Evolutionary conservation across 2,113 vertebrate genomes (phyloP).

Genomic region (Callionymus lyra): DNA sequence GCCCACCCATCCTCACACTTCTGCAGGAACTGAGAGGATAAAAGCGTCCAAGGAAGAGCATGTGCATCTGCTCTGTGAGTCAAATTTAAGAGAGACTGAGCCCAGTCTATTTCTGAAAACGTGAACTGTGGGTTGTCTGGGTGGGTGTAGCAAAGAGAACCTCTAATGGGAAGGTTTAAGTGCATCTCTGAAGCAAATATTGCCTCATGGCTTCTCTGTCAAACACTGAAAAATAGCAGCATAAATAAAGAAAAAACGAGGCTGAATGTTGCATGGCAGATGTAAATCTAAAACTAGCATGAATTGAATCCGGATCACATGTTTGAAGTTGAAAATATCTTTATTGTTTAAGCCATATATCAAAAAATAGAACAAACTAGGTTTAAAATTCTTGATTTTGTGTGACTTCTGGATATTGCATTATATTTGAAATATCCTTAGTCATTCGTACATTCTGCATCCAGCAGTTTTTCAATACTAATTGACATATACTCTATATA

Average conservation of each 20-base stretch:
- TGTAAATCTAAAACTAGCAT: background rate
- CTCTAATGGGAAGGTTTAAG: conserved; percentile 48
- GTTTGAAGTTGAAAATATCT: too few relatives aligned
- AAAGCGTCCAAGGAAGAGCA: conserved; percentile 37
- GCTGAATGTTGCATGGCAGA: background rate
- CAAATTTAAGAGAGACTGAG: conserved; percentile 30
- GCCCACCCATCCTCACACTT: conserved; percentile 11
- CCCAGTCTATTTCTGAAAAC: conserved; percentile 47
- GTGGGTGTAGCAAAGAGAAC: conserved; percentile 46
- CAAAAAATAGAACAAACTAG: too few relatives aligned
- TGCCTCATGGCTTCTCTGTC: conserved; percentile 15
- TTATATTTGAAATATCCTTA: too few relatives aligned
- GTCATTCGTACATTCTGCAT: too few relatives aligned
- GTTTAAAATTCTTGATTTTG: too few relatives aligned
- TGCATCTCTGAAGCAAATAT: conserved; percentile 26
- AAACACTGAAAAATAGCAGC: conserved; percentile 26
- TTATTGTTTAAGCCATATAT: too few relatives aligned
- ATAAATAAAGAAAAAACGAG: conserved; percentile 17
- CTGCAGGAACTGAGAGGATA: conserved; percentile 29
- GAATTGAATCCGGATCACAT: too few relatives aligned
- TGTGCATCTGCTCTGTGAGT: conserved; percentile 25
- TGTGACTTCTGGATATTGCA: too few relatives aligned
- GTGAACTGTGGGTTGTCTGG: conserved; percentile 40
- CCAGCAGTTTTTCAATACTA: too few relatives aligned
- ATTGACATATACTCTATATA: too few relatives aligned